Conservation (phyloP, 2,888 invertebrate species). For the Helobdella robusta region DNA sequence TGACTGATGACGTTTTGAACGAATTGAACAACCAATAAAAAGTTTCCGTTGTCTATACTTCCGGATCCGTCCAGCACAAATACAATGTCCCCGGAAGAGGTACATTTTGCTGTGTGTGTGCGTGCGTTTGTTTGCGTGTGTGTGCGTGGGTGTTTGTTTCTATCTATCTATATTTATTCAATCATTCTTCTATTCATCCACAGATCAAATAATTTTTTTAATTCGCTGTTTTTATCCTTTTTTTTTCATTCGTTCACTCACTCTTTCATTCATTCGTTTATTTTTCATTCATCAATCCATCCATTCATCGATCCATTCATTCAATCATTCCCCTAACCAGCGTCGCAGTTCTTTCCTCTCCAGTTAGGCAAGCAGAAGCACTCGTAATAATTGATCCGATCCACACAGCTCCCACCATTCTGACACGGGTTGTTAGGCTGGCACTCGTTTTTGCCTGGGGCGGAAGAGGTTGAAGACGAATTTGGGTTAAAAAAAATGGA, state of each 20-base stretch:
- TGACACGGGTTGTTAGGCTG: slow-evolving; percentile 24
- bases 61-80: slow-evolving; percentile 34
- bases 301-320: no score
- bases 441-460: slow-evolving; percentile 29
- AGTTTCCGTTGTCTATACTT: slow-evolving; percentile 29
- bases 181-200: no score
- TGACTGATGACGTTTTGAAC: slow-evolving; percentile 26
- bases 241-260: no score
- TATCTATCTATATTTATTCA: no score
- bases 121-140: neutral
- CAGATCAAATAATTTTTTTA: no score
- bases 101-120: slow-evolving; percentile 24
- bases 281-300: no score
- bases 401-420: slow-evolving; percentile 41
- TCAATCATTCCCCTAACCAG: slow-evolving; percentile 39
- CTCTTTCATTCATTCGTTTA: no score
- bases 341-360: slow-evolving; percentile 42
- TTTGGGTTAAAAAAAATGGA: no score
- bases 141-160: no score
- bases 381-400: slow-evolving; percentile 41
- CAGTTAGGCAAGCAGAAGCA: slow-evolving; percentile 41
- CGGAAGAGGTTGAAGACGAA: no score
- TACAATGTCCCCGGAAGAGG: slow-evolving; percentile 30
- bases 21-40: slow-evolving; percentile 28
- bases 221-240: no score